phyloP scores from a whole-genome alignment of 2,113 vertebrate genomes.

The Bujurquina vittata region DNA sequence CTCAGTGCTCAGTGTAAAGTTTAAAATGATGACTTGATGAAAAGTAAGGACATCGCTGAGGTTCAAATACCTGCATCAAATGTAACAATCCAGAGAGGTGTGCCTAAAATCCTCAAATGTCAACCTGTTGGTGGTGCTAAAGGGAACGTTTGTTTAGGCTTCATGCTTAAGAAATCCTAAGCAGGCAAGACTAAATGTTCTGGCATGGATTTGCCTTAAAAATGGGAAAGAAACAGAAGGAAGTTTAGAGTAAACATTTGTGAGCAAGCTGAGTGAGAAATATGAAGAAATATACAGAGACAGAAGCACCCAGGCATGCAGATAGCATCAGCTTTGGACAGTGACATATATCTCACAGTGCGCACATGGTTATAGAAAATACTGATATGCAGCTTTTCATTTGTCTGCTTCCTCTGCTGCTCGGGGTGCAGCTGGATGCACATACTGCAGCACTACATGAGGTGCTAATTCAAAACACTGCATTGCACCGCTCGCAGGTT shows the following conservation, averaged over 20 bases:
- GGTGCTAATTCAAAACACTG: conserved; percentile 35
- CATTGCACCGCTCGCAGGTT: conserved; percentile 19
- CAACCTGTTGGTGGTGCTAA: conserved; percentile 1
- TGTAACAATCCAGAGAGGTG: neutral
- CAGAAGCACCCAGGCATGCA: conserved; percentile 10
- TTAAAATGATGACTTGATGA: conserved; percentile 5
- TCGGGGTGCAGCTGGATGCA: neutral
- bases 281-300: conserved; percentile 4
- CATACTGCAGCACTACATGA: neutral
- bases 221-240: neutral
- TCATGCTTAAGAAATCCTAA: neutral
- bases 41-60: neutral
- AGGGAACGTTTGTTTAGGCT: neutral
- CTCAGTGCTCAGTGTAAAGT: neutral
- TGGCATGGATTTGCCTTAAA: neutral
- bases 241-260: neutral
- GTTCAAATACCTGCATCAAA: neutral
- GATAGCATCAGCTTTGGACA: conserved; percentile 12
- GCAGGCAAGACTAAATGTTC: neutral
- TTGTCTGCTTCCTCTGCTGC: conserved; percentile 19
- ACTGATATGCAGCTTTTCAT: conserved; percentile 28
- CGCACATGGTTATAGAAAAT: neutral
- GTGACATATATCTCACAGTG: conserved; percentile 29
- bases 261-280: neutral
- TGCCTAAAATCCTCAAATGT: neutral